phyloP scores from a whole-genome alignment of 37 sponge, comb jelly and placozoan species.

The Oopsacas minuta region DNA sequence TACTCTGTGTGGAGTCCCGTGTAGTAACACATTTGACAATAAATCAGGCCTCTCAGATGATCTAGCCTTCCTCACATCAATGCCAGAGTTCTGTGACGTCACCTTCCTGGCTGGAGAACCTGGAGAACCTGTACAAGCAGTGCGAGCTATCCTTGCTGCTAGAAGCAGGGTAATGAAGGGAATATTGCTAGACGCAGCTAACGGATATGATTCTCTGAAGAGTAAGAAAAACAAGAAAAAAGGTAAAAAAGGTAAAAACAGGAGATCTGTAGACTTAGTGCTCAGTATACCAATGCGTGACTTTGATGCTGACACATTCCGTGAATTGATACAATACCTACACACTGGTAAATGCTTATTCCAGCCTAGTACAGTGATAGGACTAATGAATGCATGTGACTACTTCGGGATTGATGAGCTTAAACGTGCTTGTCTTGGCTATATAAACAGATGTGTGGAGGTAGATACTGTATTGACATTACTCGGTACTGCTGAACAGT shows the following conservation, averaged over 20 bases:
- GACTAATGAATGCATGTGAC: constrained; percentile 87
- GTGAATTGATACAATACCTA: constrained; percentile 65
- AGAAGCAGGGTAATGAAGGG: constrained; percentile 47
- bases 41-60: constrained; percentile 47
- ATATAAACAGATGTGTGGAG: constrained; percentile 50
- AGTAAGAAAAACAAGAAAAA: not conserved
- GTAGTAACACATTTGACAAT: constrained; percentile 35
- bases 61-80: constrained; percentile 45
- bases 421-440: constrained; percentile 65
- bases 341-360: constrained; percentile 75
- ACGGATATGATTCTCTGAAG: not conserved
- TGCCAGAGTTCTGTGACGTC: constrained; percentile 88
- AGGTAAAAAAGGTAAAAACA: not conserved
- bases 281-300: constrained; percentile 31
- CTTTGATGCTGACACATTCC: constrained; percentile 81
- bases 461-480: constrained; percentile 71
- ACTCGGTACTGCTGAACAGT: constrained; percentile 71
- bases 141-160: constrained; percentile 78
- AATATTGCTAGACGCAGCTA: not conserved
- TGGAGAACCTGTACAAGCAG: constrained; percentile 74
- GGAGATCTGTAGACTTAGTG: not conserved
- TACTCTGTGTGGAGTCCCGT: not conserved
- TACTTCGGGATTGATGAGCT: constrained; percentile 81
- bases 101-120: constrained; percentile 86
- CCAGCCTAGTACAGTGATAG: constrained; percentile 68